Percentiles rank a stretch among this genome's conserved stretches.
These are phyloP conservation scores for Monarcha castaneiventris DNA, from an alignment of 2,113 vertebrate species.

Conservation along the genomic window DNA sequence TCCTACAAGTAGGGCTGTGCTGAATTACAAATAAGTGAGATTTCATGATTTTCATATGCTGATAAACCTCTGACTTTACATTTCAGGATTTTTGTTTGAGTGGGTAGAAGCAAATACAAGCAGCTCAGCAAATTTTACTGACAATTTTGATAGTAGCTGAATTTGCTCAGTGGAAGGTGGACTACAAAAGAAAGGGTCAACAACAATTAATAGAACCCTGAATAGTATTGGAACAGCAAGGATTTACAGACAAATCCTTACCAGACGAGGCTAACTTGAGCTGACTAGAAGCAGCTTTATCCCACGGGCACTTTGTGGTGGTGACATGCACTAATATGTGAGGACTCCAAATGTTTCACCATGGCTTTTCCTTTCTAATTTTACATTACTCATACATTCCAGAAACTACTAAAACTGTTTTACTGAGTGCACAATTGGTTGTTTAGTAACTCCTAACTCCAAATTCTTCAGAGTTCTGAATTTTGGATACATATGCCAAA, in stretches of 20 bases:
- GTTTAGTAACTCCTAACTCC: background rate
- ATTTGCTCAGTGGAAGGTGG: background rate
- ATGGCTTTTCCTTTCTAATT: background rate
- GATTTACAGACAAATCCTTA: background rate
- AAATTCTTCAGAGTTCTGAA: background rate
- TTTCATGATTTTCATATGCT: background rate
- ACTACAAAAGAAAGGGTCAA: background rate
- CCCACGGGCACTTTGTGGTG: background rate
- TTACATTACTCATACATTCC: background rate
- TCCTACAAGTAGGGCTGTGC: background rate
- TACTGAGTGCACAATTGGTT: background rate
- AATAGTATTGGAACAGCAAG: background rate
- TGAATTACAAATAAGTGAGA: background rate
- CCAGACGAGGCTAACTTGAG: background rate
- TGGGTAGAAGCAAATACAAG: background rate
- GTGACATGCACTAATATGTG: background rate
- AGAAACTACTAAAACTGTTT: background rate
- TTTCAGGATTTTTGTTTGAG: background rate
- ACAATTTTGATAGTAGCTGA: background rate
- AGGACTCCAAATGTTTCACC: background rate
- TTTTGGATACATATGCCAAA: background rate
- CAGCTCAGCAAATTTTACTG: background rate
- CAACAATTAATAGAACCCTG: background rate
- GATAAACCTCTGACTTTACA: background rate
- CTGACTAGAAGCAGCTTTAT: constrained; percentile 7